phyloP scores from a whole-genome alignment of 2,888 invertebrate species.

The Agrypnus murinus region DNA sequence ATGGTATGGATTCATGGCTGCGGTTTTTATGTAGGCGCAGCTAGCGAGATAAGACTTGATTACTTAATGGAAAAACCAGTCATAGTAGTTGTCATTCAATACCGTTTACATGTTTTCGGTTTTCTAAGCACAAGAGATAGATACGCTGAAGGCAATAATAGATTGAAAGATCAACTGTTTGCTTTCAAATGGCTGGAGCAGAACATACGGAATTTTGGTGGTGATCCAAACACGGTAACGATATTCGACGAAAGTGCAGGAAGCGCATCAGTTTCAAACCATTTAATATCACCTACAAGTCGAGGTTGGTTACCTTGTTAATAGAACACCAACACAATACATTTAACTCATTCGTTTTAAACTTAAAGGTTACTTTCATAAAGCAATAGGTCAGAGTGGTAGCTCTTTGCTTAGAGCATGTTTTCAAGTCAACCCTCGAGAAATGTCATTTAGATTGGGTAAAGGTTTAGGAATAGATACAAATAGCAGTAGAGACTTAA shows the following conservation, averaged over 20 bases:
- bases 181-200: conserved; percentile 48
- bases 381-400: conserved; percentile 48
- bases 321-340: background rate
- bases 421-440: conserved; percentile 35
- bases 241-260: conserved; percentile 55
- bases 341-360: background rate
- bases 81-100: conserved; percentile 54
- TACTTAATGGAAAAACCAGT: conserved; percentile 57
- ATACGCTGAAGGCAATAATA: conserved; percentile 54
- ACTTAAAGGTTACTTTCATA: conserved; percentile 34
- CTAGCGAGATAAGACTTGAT: conserved; percentile 46
- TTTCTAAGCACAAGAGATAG: conserved; percentile 57
- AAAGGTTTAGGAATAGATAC: conserved; percentile 26
- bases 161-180: conserved; percentile 50
- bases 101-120: conserved; percentile 47
- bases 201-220: conserved; percentile 52
- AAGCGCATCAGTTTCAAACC: conserved; percentile 48
- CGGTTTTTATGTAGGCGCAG: conserved; percentile 54
- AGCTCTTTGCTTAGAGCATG: conserved; percentile 37
- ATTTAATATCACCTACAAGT: conserved; percentile 44
- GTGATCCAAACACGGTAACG: conserved; percentile 51
- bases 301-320: conserved; percentile 1
- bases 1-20: conserved; percentile 59
- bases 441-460: conserved; percentile 19
- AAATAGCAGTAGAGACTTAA: conserved; percentile 9